Base-by-base conservation (phyloP, 2,797 vertebrate genomes). In the Babyrousa celebensis region DNA sequence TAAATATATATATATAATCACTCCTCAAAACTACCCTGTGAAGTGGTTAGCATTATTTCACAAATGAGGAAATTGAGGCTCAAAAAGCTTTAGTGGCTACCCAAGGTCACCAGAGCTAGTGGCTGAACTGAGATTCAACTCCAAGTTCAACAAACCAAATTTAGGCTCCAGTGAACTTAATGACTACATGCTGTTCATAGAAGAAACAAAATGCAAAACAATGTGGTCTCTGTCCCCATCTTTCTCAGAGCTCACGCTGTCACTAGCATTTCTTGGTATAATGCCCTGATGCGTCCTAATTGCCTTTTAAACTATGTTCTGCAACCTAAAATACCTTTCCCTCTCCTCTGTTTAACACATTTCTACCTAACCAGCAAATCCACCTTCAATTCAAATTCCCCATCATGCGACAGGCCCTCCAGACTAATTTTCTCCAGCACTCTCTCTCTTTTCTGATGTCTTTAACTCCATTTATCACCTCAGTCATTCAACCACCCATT, bases 91-190 rank as follows among this genome's bases (percentile, higher is more conserved):
- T 77, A 74, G 60, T 54, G 29, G 17, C 17, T 70, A 21, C 7
- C 40, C 72, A 84, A 78, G 48, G 11, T 90, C 56, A 52, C 12
- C 12, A 12, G 2, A 91, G 56, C 25, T 58, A 90, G 48, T 10
- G 32, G 80, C 43, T 89, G 65, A 93, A 78, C n/a, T 78, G 58
- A 95, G 54, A 94, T 93, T 91, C 95, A 70, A 72, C 12, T 16
- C 23, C 78, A 91, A 67, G 63, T 85, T 84, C 68, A 92, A 82
- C 36, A 70, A 67, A 93, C 77, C 56, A 36, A 36, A 58, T 58
- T 58, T 54, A 79, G 23, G n/a, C 40, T 9, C 70, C 63, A 77
- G 67, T n/a, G 62, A 88, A 68, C 1, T 56, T 32, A 77, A n/a
- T 43, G 54, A 94, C 72, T 72, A 89, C 4, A 18, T 48, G 29